Conservation (phyloP, 2,888 invertebrate genomes). For the Halictus ligatus region DNA sequence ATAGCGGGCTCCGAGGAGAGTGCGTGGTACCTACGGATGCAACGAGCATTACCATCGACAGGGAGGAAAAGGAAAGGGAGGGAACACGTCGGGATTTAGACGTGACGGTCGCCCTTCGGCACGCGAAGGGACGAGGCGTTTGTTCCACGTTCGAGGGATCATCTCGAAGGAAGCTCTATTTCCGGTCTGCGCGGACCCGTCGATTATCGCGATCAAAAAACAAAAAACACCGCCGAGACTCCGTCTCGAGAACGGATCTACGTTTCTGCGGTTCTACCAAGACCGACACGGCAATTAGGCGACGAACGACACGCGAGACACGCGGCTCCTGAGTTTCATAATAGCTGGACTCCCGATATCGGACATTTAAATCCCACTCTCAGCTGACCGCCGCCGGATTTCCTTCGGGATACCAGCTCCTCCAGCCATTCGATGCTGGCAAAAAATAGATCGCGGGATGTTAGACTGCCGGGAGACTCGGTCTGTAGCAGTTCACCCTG, state of each 20-base stretch:
- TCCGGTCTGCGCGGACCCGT: conserved; percentile 66
- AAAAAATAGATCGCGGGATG: not conserved
- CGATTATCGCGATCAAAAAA: conserved; percentile 3
- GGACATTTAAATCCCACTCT: not conserved
- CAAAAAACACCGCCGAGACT: not conserved
- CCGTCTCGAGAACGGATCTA: not conserved
- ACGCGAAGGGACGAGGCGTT: conserved; percentile 47
- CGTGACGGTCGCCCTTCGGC: conserved; percentile 55
- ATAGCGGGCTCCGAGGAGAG: conserved; percentile 66
- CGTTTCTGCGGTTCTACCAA: not conserved
- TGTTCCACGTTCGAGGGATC: conserved; percentile 59
- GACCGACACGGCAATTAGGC: not conserved
- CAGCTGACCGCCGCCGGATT: conserved; percentile 2
- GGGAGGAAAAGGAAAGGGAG: conserved; percentile 33
- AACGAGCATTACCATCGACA: conserved; percentile 61
- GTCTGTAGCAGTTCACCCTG: not conserved
- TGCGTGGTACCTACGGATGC: conserved; percentile 60
- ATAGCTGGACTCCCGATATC: not conserved
- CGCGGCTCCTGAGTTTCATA: not conserved
- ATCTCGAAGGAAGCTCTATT: conserved; percentile 75
- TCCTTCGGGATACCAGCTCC: not conserved
- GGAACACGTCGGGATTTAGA: conserved; percentile 62
- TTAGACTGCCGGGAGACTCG: not conserved
- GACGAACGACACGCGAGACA: not conserved
- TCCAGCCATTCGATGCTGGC: not conserved